Evolutionary conservation across 2,797 vertebrate species (phyloP).

Genomic region (Phrynocephalus guinanensis): DNA sequence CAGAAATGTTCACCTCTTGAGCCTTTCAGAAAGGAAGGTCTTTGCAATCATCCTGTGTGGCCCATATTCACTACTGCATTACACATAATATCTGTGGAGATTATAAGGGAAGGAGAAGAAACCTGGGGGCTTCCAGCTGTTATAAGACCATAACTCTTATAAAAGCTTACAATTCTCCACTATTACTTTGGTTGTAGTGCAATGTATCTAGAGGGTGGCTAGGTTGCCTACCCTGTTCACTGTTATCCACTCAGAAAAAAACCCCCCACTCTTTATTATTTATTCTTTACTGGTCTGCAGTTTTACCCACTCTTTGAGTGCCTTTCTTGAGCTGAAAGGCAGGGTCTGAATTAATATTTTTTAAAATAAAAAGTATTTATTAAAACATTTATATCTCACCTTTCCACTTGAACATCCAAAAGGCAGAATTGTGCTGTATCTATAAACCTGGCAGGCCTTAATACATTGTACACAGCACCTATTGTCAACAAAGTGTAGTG

Average conservation of each 20-base stretch:
- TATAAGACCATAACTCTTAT: neutral
- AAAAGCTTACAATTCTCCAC: too few relatives aligned
- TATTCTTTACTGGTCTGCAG: neutral
- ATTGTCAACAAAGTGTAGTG: slow-evolving; percentile 8
- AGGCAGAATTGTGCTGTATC: too few relatives aligned
- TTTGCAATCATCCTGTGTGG: neutral
- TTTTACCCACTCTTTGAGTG: neutral
- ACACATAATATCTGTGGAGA: neutral
- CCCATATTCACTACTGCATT: neutral
- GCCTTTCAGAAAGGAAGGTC: neutral
- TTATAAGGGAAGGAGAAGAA: neutral
- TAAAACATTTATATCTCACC: neutral
- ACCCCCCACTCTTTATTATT: neutral
- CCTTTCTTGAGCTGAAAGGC: neutral
- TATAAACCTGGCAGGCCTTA: neutral
- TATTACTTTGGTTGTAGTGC: too few relatives aligned
- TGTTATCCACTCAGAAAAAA: neutral
- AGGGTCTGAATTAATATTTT: neutral
- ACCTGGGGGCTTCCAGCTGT: neutral
- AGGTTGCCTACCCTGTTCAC: neutral
- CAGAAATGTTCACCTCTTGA: neutral
- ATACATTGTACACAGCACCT: neutral
- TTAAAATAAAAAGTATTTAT: neutral
- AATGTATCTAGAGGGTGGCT: neutral
- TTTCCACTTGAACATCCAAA: neutral